Evolutionary conservation across 2,888 invertebrate genomes (phyloP), one percentile per base, ranked within the genome.

Genomic region (Tenthredo livida): DNA sequence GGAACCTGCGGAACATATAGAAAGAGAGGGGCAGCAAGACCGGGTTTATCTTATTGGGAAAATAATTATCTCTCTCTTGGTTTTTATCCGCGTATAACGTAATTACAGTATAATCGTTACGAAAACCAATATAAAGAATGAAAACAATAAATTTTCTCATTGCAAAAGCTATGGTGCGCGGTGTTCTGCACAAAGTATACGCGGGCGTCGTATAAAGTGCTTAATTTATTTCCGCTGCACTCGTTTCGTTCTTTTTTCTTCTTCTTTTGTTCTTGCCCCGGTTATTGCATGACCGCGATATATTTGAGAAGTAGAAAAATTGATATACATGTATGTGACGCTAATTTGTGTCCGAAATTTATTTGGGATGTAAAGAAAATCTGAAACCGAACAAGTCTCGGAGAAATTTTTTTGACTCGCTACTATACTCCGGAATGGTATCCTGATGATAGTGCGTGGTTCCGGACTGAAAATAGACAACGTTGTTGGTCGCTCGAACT

Each of bases 401-500:
- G 7, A n/a, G 25, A 5, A 33, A 77, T 6, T 29, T 77, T 67
- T 75, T 43, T 50, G 9, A 47, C 43, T 12, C 47, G 10, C 9
- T 54, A 61, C 61, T 25, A 2, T 54, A 61, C 61, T 25, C 61
- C 67, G 73, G 54, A 87, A 87, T 78, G 90, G 90, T 89, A 91
- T 91, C 88, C 88, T 88, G 88, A 65, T 88, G 89, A 77, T 89
- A 67, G 83, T 4, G 67, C 88, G 88, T 89, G 88, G 89, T 91
- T 91, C 91, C 91, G 91, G 91, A 90, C 91, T 90, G 90, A 91
- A 92, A 92, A 92, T 92, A 92, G 91, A 90, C 89, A 87, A 88
- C 87, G n/a, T n/a, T 2, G 88, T 86, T 87, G 89, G 90, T 90
- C 89, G 90, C 90, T 89, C 90, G 91, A 92, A 92, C 92, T 91